These are phyloP conservation scores for Guaruba guarouba DNA, from an alignment of 2,113 vertebrate genomes.

Conservation along the genomic window DNA sequence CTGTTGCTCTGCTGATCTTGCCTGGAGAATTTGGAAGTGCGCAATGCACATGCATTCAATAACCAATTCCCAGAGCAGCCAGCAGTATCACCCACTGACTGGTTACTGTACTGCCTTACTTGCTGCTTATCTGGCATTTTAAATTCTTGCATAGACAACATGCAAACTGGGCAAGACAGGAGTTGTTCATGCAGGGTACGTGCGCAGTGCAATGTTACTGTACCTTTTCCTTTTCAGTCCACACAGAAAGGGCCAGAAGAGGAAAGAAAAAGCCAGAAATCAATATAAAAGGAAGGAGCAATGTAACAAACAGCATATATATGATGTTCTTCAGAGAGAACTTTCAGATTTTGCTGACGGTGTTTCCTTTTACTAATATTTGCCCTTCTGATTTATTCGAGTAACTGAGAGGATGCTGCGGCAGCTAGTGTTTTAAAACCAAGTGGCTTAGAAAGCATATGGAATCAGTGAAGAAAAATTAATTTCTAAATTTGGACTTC, in stretches of 20 bases:
- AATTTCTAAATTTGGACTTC: neutral
- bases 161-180: slow-evolving; percentile 17
- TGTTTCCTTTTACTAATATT: neutral
- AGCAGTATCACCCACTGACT: neutral
- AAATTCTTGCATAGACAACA: neutral
- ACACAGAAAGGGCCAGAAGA: slow-evolving; percentile 61
- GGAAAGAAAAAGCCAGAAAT: slow-evolving; percentile 72
- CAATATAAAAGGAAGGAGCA: slow-evolving; percentile 56
- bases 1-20: neutral
- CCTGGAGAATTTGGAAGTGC: neutral
- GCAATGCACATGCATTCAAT: neutral
- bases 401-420: neutral
- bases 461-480: neutral
- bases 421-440: neutral
- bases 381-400: neutral
- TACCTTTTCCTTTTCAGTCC: slow-evolving; percentile 94
- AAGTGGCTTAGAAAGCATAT: neutral
- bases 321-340: neutral
- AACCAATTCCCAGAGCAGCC: neutral
- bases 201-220: slow-evolving; percentile 63
- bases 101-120: neutral
- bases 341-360: neutral
- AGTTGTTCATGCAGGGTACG: slow-evolving; percentile 61
- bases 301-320: neutral
- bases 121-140: neutral